Base-by-base conservation (phyloP, 1,140 invertebrate species). In the Augochlora pura region DNA sequence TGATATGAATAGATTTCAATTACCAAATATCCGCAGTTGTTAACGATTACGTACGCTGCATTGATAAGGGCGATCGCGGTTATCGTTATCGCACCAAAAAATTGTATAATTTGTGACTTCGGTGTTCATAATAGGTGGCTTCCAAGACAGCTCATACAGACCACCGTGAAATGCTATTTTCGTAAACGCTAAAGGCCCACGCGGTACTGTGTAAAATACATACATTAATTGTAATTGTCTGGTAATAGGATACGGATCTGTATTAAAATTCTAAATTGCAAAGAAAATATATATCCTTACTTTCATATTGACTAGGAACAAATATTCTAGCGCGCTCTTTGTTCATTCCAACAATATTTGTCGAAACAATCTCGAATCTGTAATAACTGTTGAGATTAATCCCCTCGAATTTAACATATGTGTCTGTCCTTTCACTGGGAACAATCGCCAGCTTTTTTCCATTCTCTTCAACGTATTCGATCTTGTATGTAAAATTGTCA, bases 141-240 rank as follows among this genome's bases (percentile, higher is more conserved):
- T 94, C 96, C 96, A 97, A 42, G 95, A 95, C 23, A 97, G 90
- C 87, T 96, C 95, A 90, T 96, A 96, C 7, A 94, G 91, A 39
- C 95, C 95, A 87, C 94, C 93, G 59, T 94, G 94, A 89, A 95
- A 95, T 71, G 94, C 94, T 21, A 96, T 95, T 89, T 96, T 96
- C 6, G 95, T 95, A 77, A 96, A 94, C 3, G 94, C 93, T 69
- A 91, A 85, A 1, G 96, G 94, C 82, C 94, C 93, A 1, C 71
- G 80, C 39, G 93, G 91, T 70, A 94, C 90, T 90, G 74, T 88
- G 93, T n/a, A n/a, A 87, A 46, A 90, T 49, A 75, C 38, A 82
- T 14, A 39, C 12, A 65, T 32, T 57, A 25, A 27, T 62, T 12
- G 46, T 42, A 27, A 1, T 8, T 16, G 21, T 0, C 23, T 46